phyloP scores from a whole-genome alignment of 2,888 invertebrate species.

The Ophion obscuratus region DNA sequence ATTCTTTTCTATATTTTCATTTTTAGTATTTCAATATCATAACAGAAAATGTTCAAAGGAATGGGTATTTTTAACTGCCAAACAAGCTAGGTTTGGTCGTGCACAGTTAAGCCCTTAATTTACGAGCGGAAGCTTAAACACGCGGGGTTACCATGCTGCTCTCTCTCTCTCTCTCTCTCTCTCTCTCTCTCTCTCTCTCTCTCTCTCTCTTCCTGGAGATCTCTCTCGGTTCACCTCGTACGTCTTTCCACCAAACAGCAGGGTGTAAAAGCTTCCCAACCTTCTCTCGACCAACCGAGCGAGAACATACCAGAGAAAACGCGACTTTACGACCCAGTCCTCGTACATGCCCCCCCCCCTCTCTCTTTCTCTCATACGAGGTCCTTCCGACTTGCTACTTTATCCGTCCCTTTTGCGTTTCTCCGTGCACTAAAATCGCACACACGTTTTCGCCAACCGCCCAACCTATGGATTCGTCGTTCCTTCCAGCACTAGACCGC shows the following conservation, averaged over 20 bases:
- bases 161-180: no score
- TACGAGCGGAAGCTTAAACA: conserved; percentile 42
- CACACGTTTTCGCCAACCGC: not conserved
- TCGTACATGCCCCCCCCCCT: conserved; percentile 6
- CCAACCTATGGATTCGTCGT: not conserved
- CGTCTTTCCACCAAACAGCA: conserved; percentile 36
- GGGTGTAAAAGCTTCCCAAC: not conserved
- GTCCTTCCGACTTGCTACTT: conserved; percentile 22
- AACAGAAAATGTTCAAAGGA: conserved; percentile 19
- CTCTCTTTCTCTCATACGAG: not conserved
- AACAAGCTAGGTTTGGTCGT: not conserved
- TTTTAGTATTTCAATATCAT: conserved; percentile 31
- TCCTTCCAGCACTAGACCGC: not conserved
- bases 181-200: not conserved
- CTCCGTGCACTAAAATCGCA: not conserved
- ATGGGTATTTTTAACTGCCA: conserved; percentile 13
- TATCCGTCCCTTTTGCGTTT: conserved; percentile 15
- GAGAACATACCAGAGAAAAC: conserved; percentile 29
- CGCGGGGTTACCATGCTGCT: not conserved
- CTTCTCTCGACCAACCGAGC: not conserved
- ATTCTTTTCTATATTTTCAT: conserved; percentile 52
- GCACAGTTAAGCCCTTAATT: conserved; percentile 44
- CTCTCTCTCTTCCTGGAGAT: not conserved
- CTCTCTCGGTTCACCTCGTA: conserved; percentile 33
- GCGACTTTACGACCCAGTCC: conserved; percentile 48